Evolutionary conservation across 2,888 invertebrate species (phyloP).

Genomic region (Drosophila sordidula): DNA sequence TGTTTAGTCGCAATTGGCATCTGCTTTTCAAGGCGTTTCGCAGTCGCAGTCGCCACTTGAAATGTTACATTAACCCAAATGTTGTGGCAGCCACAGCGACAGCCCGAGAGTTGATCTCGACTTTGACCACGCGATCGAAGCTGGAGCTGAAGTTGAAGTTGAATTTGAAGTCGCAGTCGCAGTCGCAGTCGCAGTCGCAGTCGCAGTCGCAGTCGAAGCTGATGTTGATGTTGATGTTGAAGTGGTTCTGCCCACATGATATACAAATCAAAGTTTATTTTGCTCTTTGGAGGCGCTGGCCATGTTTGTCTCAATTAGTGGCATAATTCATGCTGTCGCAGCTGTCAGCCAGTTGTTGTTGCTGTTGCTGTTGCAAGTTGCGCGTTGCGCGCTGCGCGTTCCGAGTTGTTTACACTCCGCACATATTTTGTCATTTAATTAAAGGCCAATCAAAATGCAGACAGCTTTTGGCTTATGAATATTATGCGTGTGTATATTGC

Average conservation of each 20-base stretch:
- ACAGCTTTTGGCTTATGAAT: slow-evolving; percentile 40
- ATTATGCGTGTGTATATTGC: slow-evolving; percentile 17
- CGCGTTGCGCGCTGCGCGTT: not conserved
- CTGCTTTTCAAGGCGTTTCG: slow-evolving; percentile 50
- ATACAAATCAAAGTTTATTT: slow-evolving; percentile 62
- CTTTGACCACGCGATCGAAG: slow-evolving; percentile 30
- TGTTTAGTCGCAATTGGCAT: slow-evolving; percentile 45
- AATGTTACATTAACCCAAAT: slow-evolving; percentile 78
- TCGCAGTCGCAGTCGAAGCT: too few species aligned
- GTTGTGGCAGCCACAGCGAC: slow-evolving; percentile 41
- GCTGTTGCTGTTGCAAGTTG: slow-evolving; percentile 12
- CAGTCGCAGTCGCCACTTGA: slow-evolving; percentile 28
- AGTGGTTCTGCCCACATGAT: slow-evolving; percentile 63
- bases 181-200: too few species aligned
- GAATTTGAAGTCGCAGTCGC: slow-evolving; percentile 11
- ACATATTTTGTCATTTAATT: slow-evolving; percentile 79
- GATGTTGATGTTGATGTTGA: slow-evolving; percentile 19
- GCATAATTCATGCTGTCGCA: slow-evolving; percentile 72
- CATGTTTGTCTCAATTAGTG: slow-evolving; percentile 76
- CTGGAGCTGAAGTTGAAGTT: slow-evolving; percentile 1
- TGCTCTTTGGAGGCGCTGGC: slow-evolving; percentile 45
- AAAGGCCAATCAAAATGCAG: slow-evolving; percentile 74
- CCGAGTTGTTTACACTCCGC: slow-evolving; percentile 65
- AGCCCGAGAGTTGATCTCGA: slow-evolving; percentile 36
- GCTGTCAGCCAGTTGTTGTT: slow-evolving; percentile 34